Evolutionary conservation across 2,888 invertebrate genomes (phyloP), one percentile per base, ranked within the genome.

Genomic region (Melikaiella ostensackeni): DNA sequence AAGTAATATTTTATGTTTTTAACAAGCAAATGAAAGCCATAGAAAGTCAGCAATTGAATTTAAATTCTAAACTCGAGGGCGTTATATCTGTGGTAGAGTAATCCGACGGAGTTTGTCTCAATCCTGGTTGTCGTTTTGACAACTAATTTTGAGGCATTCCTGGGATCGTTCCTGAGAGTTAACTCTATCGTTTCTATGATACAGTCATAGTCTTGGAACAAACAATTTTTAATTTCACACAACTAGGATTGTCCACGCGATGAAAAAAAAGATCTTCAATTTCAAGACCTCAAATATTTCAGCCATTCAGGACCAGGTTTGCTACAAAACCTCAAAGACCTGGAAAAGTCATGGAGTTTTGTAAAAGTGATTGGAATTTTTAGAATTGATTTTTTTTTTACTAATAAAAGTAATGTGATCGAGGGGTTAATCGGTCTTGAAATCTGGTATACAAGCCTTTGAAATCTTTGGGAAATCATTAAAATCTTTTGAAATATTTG

Each of bases 81-180:
- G 89, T 89, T 89, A 89, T 88, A 84, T 88, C 85, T 87, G 83
- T 89, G 89, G 87, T 76, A 89, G 81, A 89, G 80, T 75, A 87
- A 89, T 57, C 77, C 73, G 74, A 62, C 59, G 77, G 79, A 83
- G 66, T 80, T 59, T 76, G 80, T 74, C 83, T 81, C 59, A 76
- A 73, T 81, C 83, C 77, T 76, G 62, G 46, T 77, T 86, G 82
- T 86, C 82, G 89, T 87, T 84, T 79, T 88, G 86, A 85, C 66
- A 80, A 64, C 46, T 38, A 55, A 79, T 74, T 46, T 77, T 38
- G 77, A 79, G 77, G 64, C 50, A 50, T 79, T 76, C 61, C 82
- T 77, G 79, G 82, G 77, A 70, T 66, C 64, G 84, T 88, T 88
- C 84, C 82, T 82, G 84, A 85, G 83, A 86, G 84, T 84, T 82